Base-by-base conservation (phyloP, 2,113 vertebrate species). In the Morone saxatilis region DNA sequence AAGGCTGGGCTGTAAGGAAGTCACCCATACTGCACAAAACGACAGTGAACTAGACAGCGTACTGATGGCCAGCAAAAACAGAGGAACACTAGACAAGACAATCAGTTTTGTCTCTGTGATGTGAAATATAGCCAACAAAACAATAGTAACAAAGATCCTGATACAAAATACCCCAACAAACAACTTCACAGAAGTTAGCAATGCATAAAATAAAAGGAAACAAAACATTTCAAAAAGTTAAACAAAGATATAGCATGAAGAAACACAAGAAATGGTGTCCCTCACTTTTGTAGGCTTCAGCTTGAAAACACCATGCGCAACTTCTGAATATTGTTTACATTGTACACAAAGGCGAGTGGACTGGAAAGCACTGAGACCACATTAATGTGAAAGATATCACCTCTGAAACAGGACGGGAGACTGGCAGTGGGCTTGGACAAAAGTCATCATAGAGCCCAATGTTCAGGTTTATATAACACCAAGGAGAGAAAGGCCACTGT, bases 121-220 rank as follows among this genome's bases (percentile, higher is more conserved):
- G 45, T 41, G 59, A 83, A 83, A 84, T 11, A 1, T 7, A 95
- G 77, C 36, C 65, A 87, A 88, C 20, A 36, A 86, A 63, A 82
- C 50, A 83, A 83, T 50, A 75, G 22, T 70, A 85, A 84, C 79
- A 88, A 85, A 86, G 56, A 96, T 96, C 96, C 95, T 94, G 95
- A 96, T 97, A 97, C 95, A 96, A 96, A 97, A 97, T 96, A 94
- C 78, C 71, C 78, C 89, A 94, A 96, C 96, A 94, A 96, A 97
- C 86, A 99, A 99, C 98, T 99, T 99, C 98, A 98, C 96, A 96
- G 98, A 99, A 99, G 98, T 99, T 96, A 98, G 97, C 96, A 93
- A 95, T 88, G 95, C 95, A 92, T 88, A 86, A 94, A 95, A 95
- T 91, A 93, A 88, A 92, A 93, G 73, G 94, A 95, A 94, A 82